A percentile compares a stretch with the other conserved stretches of the same genome.
Evolutionary conservation across 1,140 invertebrate species (phyloP).

Genomic region (Aphidius gifuensis): DNA sequence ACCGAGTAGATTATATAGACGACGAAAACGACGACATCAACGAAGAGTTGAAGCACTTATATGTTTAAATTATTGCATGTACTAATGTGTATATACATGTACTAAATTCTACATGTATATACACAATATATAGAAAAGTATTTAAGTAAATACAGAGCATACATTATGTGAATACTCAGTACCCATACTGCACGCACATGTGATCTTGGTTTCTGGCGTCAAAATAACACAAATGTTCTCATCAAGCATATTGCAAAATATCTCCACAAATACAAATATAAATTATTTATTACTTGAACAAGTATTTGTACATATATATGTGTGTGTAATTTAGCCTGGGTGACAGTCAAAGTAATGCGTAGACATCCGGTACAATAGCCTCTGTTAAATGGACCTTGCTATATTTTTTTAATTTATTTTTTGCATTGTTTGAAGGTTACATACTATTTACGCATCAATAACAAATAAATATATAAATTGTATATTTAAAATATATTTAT

Average conservation of each 20-base stretch:
- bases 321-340: background rate
- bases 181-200: conserved; percentile 38
- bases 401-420: conserved; percentile 29
- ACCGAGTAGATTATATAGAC: no score
- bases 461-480: no score
- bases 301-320: conserved; percentile 10
- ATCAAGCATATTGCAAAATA: conserved; percentile 18
- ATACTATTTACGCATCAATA: conserved; percentile 29
- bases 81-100: no score
- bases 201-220: conserved; percentile 16
- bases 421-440: conserved; percentile 42
- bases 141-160: no score
- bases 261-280: background rate
- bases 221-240: conserved; percentile 22
- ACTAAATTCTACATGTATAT: no score
- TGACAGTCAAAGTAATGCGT: conserved; percentile 29
- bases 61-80: no score
- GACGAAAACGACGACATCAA: no score
- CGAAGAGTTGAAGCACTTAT: no score
- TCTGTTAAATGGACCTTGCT: conserved; percentile 36
- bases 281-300: background rate
- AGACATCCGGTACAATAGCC: conserved; percentile 48
- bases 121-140: no score
- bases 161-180: no score
- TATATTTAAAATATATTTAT: no score